phyloP scores from a whole-genome alignment of 2,797 vertebrate species.

The Rhinichthys osculus region DNA sequence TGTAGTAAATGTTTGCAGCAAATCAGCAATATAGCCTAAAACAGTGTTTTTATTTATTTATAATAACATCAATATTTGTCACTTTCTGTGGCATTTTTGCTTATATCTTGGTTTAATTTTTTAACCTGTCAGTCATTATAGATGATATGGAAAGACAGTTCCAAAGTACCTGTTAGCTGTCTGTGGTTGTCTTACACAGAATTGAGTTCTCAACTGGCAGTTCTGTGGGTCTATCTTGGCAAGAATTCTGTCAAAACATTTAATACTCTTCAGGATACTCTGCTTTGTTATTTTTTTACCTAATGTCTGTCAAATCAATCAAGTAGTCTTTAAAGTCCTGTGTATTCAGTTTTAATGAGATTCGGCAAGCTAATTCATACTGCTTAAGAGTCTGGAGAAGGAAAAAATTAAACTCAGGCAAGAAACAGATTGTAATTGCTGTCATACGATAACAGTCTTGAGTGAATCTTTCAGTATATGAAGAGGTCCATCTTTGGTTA shows the following conservation, averaged over 20 bases:
- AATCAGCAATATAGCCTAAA: neutral
- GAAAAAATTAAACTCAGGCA: neutral
- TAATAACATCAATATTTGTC: neutral
- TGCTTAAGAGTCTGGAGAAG: conserved; percentile 17
- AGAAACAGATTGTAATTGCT: conserved; percentile 5
- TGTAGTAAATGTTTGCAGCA: neutral
- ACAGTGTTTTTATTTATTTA: neutral
- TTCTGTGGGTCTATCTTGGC: conserved; percentile 46
- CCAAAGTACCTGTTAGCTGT: neutral
- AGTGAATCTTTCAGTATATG: conserved; percentile 53
- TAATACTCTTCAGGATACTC: conserved; percentile 38
- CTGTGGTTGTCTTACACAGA: conserved; percentile 25
- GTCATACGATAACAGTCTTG: conserved; percentile 56
- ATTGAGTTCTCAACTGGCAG: conserved; percentile 38
- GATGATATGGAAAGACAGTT: neutral
- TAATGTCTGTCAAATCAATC: conserved; percentile 46
- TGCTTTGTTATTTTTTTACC: conserved; percentile 45
- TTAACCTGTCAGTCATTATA: neutral
- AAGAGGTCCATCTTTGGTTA: conserved; percentile 74
- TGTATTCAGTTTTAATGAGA: conserved; percentile 44
- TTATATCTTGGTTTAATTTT: neutral
- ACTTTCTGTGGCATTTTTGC: neutral
- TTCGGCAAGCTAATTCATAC: conserved; percentile 27
- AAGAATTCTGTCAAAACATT: conserved; percentile 51
- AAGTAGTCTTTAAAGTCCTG: conserved; percentile 26